Percentiles rank a stretch among this genome's conserved stretches.
Conservation (phyloP, 2,113 vertebrate genomes). For the Pomatostomus ruficeps region DNA sequence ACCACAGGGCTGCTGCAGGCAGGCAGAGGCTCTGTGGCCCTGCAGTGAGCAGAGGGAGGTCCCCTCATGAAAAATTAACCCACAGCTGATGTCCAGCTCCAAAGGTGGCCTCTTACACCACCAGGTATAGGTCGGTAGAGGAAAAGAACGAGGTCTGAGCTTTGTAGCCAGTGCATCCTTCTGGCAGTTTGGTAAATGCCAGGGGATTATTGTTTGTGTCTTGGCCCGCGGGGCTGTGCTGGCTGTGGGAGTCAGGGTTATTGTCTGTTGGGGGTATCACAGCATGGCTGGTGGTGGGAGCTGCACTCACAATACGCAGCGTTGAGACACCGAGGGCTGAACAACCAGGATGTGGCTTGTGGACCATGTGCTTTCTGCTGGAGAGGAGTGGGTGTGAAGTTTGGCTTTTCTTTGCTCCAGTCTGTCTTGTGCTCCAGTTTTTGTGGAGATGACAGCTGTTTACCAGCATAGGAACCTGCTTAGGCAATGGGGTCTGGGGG, state of each 20-base stretch:
- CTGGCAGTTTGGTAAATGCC: not conserved
- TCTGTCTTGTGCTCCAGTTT: not conserved
- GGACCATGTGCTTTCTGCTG: not conserved
- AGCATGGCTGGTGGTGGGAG: not conserved
- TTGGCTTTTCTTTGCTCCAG: not conserved
- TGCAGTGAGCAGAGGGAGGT: not conserved
- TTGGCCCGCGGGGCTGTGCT: not conserved
- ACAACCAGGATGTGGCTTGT: conserved; percentile 9
- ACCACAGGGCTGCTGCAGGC: not conserved
- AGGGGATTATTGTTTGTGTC: not conserved
- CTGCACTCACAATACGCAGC: fast-evolving
- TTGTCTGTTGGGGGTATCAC: not conserved
- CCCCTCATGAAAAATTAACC: fast-evolving
- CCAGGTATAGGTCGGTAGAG: not conserved
- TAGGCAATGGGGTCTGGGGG: not conserved
- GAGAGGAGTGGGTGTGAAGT: not conserved
- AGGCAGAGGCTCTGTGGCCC: not conserved
- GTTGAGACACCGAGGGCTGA: not conserved
- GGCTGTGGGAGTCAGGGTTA: not conserved
- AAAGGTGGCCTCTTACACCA: not conserved
- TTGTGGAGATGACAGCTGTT: not conserved
- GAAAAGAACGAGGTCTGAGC: not conserved
- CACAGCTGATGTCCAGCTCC: not conserved
- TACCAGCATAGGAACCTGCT: not conserved
- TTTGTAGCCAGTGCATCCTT: not conserved